A percentile compares a stretch with the other conserved stretches of the same genome.
Evolutionary conservation across 2,113 vertebrate genomes (phyloP).

Genomic region (Murina feae): DNA sequence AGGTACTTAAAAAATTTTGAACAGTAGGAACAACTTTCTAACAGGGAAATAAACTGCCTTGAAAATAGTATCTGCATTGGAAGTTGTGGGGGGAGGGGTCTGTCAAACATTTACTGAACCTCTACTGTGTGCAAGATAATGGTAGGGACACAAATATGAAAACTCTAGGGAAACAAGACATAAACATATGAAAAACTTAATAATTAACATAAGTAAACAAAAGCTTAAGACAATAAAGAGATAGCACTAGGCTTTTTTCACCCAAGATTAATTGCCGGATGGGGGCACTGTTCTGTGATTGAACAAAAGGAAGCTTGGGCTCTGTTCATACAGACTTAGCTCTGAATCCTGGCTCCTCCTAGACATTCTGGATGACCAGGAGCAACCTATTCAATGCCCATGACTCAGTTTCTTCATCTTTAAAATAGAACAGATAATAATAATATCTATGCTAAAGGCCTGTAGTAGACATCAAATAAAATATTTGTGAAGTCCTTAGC

Average conservation of each 20-base stretch:
- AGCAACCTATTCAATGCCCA: not conserved
- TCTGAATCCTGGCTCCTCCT: not conserved
- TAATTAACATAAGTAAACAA: not conserved
- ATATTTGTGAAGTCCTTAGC: not conserved
- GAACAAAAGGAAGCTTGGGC: not conserved
- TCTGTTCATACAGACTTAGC: not conserved
- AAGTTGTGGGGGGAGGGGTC: not conserved
- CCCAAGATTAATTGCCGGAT: not conserved
- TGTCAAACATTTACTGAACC: not conserved
- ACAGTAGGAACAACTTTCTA: not conserved
- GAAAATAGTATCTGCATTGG: not conserved
- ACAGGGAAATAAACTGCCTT: not conserved
- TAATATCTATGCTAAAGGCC: not conserved
- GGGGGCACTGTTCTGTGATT: not conserved
- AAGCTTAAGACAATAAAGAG: not conserved
- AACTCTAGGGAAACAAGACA: not conserved
- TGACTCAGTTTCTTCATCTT: slow-evolving; percentile 6
- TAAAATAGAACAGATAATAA: not conserved
- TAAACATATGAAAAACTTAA: not conserved
- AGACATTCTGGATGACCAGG: not conserved
- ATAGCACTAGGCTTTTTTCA: not conserved
- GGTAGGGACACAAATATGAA: not conserved
- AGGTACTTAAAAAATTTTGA: not conserved
- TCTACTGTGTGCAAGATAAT: not conserved
- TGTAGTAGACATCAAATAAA: not conserved